phyloP scores from a whole-genome alignment of 2,888 invertebrate genomes.

The Thumatha senex region DNA sequence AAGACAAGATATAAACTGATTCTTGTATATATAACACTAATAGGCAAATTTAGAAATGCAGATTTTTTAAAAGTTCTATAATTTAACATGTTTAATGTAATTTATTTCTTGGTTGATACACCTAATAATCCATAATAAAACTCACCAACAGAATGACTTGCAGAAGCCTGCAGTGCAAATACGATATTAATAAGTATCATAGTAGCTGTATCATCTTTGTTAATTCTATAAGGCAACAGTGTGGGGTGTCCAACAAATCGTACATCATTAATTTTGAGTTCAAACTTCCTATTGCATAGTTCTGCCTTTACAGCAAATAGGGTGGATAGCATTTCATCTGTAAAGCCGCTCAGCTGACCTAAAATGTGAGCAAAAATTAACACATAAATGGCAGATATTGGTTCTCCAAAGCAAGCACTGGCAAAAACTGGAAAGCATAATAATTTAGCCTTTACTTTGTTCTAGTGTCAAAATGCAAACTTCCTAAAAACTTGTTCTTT shows the following conservation, averaged over 20 bases:
- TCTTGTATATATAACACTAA: no score
- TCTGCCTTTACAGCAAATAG: slow-evolving; percentile 96
- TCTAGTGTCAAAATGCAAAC: no score
- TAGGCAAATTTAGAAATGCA: no score
- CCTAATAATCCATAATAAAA: not conserved
- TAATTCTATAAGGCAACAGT: slow-evolving; percentile 87
- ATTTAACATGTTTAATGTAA: no score
- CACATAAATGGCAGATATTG: no score
- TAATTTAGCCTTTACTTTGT: no score
- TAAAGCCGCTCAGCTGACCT: slow-evolving; percentile 88
- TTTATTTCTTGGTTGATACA: no score
- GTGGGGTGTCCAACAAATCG: slow-evolving; percentile 98
- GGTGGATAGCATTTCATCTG: slow-evolving; percentile 93
- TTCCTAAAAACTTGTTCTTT: no score
- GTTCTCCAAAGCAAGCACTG: no score
- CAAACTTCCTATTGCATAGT: slow-evolving; percentile 95
- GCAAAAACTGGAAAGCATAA: no score
- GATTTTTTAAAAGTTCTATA: no score
- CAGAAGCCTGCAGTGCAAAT: slow-evolving; percentile 95
- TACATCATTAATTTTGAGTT: slow-evolving; percentile 97
- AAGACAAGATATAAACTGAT: no score
- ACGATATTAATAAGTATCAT: slow-evolving; percentile 93
- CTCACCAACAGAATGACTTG: slow-evolving; percentile 93
- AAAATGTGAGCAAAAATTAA: not conserved
- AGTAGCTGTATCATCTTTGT: slow-evolving; percentile 87